Evolutionary conservation across 2,888 invertebrate genomes (phyloP), one percentile per base, ranked within the genome.

Genomic region (Ceriagrion tenellum): DNA sequence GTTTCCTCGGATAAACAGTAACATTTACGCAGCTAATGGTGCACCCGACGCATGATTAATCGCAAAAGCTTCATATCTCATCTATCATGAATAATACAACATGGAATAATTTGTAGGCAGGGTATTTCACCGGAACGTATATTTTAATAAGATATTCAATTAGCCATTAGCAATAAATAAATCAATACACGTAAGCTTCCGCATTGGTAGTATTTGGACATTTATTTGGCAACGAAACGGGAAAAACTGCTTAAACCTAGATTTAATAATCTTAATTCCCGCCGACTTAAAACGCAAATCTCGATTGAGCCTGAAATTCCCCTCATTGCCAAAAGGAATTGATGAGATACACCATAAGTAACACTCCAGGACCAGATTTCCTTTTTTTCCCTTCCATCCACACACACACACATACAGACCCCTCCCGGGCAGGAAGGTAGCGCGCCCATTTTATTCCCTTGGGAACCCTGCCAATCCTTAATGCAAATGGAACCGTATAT

Each of bases 401-500:
- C n/a, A n/a, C n/a, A n/a, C n/a, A n/a, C n/a, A n/a, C n/a, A n/a
- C n/a, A n/a, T n/a, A n/a, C n/a, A n/a, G n/a, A 40, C 55, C n/a
- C 55, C 55, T 55, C 69, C 93, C 69, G 93, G 59, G 93, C 59
- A 59, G 59, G 63, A 93, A 93, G 93, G 93, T 93, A 59, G 93
- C 63, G n/a, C n/a, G 13, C n/a, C 89, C 89, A 89, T 89, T 93
- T 93, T 93, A 93, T 93, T 69, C 69, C 69, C 69, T 74, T 74
- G 93, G 93, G 93, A 59, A 69, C 26, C 47, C 26, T 74, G 93
- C 93, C 93, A 93, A 93, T 93, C 93, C 74, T 93, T 93, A 93
- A 93, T 93, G 93, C 93, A 93, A 93, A 93, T 93, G 93, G 93
- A 93, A 63, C 69, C 93, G 93, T 93, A 69, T 93, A 93, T 93